phyloP scores from a whole-genome alignment of 2,888 invertebrate species.

The Noctua pronuba region DNA sequence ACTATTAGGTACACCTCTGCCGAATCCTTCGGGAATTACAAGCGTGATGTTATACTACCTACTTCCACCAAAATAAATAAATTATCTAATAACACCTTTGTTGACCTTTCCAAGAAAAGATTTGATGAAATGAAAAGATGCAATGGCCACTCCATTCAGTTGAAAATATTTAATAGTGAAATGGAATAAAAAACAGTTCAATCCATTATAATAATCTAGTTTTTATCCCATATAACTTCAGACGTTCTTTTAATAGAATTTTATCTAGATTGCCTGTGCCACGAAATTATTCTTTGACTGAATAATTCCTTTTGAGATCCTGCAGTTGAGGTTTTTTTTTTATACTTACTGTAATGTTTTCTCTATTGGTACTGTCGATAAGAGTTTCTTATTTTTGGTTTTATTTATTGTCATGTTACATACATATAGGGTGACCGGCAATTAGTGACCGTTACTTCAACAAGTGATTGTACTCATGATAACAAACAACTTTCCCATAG shows the following conservation, averaged over 20 bases:
- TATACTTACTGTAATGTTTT: conserved; percentile 14
- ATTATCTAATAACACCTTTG: conserved; percentile 21
- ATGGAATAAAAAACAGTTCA: conserved; percentile 32
- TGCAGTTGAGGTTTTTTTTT: background rate
- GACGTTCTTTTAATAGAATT: conserved; percentile 38
- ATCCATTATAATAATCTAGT: conserved; percentile 40
- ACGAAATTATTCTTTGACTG: conserved; percentile 22
- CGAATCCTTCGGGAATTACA: background rate
- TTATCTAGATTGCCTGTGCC: conserved; percentile 51
- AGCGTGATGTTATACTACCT: background rate
- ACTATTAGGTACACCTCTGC: background rate
- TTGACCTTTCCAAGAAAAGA: conserved; percentile 20
- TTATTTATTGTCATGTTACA: background rate
- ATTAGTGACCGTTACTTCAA: too few species aligned
- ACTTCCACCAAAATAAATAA: background rate
- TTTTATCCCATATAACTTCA: conserved; percentile 51
- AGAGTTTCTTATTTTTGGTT: background rate
- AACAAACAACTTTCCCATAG: too few species aligned
- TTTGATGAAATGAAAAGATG: conserved; percentile 11
- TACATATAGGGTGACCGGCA: background rate
- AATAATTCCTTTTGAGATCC: conserved; percentile 34
- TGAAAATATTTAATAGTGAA: conserved; percentile 39
- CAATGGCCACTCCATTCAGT: conserved; percentile 25
- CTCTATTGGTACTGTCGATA: background rate
- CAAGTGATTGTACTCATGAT: too few species aligned